A percentile compares a stretch with the other conserved stretches of the same genome.
These are phyloP conservation scores for Ispidina lecontei DNA, from an alignment of 2,797 vertebrate genomes.

Conservation along the genomic window DNA sequence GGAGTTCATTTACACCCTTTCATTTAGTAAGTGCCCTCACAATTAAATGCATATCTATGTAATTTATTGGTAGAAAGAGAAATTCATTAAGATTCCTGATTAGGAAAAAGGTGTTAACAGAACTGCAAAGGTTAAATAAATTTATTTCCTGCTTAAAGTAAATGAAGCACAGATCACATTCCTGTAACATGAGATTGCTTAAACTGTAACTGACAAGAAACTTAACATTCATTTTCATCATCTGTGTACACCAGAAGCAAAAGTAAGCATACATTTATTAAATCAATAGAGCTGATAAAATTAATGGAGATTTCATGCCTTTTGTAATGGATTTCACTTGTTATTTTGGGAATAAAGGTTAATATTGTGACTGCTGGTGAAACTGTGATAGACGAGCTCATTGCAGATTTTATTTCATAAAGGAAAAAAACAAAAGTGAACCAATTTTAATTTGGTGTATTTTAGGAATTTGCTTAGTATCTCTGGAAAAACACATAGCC, in stretches of 20 bases:
- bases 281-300: background rate
- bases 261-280: background rate
- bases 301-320: background rate
- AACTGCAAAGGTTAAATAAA: slow-evolving; percentile 50
- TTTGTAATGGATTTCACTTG: background rate
- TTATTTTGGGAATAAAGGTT: background rate
- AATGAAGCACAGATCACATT: background rate
- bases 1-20: slow-evolving; percentile 61
- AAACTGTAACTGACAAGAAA: background rate
- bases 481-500: background rate
- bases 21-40: slow-evolving; percentile 47
- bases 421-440: background rate
- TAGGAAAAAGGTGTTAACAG: slow-evolving; percentile 22
- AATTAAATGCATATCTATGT: slow-evolving; percentile 65
- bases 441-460: background rate
- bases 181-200: background rate
- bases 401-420: background rate
- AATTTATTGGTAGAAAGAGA: slow-evolving; percentile 60
- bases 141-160: background rate
- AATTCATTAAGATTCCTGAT: slow-evolving; percentile 65
- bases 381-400: background rate
- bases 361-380: background rate
- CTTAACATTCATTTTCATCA: background rate
- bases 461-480: background rate
- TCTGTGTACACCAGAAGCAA: background rate